Evolutionary conservation across 2,113 vertebrate species (phyloP), one percentile per base, ranked within the genome.

Genomic region (Spheniscus mendiculus): DNA sequence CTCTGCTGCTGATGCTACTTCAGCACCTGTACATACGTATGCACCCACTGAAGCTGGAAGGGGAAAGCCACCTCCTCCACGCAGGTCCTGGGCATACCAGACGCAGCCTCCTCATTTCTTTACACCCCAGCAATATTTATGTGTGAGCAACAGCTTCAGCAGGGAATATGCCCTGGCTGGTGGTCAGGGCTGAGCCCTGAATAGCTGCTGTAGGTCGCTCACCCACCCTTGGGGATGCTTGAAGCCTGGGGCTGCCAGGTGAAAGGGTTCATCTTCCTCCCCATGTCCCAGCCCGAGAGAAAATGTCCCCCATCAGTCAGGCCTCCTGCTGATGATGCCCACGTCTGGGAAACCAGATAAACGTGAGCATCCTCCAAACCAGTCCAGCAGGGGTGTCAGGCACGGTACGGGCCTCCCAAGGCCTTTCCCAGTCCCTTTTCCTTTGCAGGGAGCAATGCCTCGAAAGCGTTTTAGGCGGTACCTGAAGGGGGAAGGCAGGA

Each of bases 21-120:
- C 26, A 12, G 36, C 38, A 9, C 45, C 38, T 18, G 21, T 22
- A 7, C 5, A 2, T 25, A 16, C 0, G 1, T 1, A 8, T 27
- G 53, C 5, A 11, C 5, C 27, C 23, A 3, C 17, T 32, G 45
- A 66, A 47, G n/a, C 62, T 76, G 52, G 56, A 65, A 59, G 18
- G 19, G 59, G 44, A 44, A 30, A 76, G 23, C 50, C 30, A 20
- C 6, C 27, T 55, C 32, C n/a, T 40, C 63, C 10, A 4, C 2
- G 6, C 17, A 23, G 17, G 12, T 50, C 63, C 56, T 61, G 45
- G 34, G 15, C 25, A 3, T 10, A 13, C 23, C n/a, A 56, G 42
- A 25, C 20, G 21, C 58, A 17, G 15, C 29, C 58, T 30, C 30
- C 42, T 50, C 0, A 0, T 36, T 36, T 42, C n/a, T 50, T 30